phyloP scores from a whole-genome alignment of 2,888 invertebrate genomes.

The Drosophila mayaguana region DNA sequence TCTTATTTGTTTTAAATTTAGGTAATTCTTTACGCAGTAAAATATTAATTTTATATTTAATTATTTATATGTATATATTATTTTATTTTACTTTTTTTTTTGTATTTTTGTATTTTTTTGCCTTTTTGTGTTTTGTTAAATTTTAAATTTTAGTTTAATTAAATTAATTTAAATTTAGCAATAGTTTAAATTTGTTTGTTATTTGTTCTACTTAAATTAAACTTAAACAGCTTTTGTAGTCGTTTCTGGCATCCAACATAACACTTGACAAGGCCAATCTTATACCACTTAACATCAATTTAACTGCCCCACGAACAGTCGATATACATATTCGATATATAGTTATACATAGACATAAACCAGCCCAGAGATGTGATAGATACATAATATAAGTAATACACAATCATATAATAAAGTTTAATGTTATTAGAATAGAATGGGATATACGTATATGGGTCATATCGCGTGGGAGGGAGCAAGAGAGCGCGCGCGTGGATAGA shows the following conservation, averaged over 20 bases:
- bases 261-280: slow-evolving; percentile 85
- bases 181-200: slow-evolving; percentile 76
- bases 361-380: slow-evolving; percentile 1
- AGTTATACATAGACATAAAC: slow-evolving; percentile 4
- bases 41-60: slow-evolving; percentile 41
- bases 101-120: slow-evolving; percentile 23
- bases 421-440: slow-evolving; percentile 10
- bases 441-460: slow-evolving; percentile 50
- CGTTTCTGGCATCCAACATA: slow-evolving; percentile 85
- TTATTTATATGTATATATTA: slow-evolving; percentile 22
- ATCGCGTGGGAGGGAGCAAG: slow-evolving; percentile 60
- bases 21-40: slow-evolving; percentile 49
- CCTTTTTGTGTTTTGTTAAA: slow-evolving; percentile 49
- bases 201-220: slow-evolving; percentile 82
- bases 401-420: background rate
- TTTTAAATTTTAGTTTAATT: slow-evolving; percentile 58
- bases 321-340: slow-evolving; percentile 17
- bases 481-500: slow-evolving; percentile 75
- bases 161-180: slow-evolving; percentile 69
- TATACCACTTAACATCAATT: slow-evolving; percentile 85
- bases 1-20: slow-evolving; percentile 43
- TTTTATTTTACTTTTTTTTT: slow-evolving; percentile 7
- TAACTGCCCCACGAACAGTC: slow-evolving; percentile 66
- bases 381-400: slow-evolving; percentile 15
- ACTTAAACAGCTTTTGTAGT: slow-evolving; percentile 85